A percentile compares a stretch with the other conserved stretches of the same genome.
Evolutionary conservation across 2,888 invertebrate species (phyloP).

Genomic region (Drosophila anomalata): DNA sequence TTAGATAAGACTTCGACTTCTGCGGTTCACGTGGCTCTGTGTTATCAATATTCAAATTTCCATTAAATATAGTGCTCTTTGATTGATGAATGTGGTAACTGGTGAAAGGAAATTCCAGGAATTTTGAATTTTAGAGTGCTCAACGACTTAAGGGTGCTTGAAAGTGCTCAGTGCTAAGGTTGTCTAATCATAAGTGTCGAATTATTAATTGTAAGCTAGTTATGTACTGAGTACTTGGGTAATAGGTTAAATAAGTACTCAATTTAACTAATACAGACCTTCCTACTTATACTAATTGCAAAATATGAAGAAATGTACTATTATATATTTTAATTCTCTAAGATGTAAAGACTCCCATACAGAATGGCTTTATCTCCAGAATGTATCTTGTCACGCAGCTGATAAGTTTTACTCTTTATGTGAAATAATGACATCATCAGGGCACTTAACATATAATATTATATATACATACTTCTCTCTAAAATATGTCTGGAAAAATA

Average conservation of each 20-base stretch:
- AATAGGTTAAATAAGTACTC: background rate
- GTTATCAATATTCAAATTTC: conserved; percentile 40
- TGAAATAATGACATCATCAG: conserved; percentile 13
- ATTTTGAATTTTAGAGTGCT: background rate
- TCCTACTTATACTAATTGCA: background rate
- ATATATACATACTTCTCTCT: background rate
- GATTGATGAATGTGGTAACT: conserved; percentile 47
- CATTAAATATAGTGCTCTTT: conserved; percentile 41
- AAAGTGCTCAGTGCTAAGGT: no score
- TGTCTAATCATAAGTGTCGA: no score
- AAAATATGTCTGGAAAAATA: background rate
- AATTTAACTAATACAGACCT: no score
- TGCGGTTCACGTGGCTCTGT: conserved; percentile 46
- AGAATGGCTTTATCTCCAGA: conserved; percentile 12
- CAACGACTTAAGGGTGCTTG: background rate
- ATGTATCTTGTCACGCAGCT: conserved; percentile 26
- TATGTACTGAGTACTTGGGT: background rate
- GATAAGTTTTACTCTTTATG: conserved; percentile 20
- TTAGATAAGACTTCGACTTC: conserved; percentile 49
- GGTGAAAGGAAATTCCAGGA: conserved; percentile 6
- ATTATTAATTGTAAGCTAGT: background rate
- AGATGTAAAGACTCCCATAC: conserved; percentile 3
- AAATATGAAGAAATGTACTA: conserved; percentile 1
- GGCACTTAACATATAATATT: background rate
- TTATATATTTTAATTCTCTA: conserved; percentile 14